phyloP scores from a whole-genome alignment of 2,888 invertebrate species.

The Thysanoteuthis rhombus region DNA sequence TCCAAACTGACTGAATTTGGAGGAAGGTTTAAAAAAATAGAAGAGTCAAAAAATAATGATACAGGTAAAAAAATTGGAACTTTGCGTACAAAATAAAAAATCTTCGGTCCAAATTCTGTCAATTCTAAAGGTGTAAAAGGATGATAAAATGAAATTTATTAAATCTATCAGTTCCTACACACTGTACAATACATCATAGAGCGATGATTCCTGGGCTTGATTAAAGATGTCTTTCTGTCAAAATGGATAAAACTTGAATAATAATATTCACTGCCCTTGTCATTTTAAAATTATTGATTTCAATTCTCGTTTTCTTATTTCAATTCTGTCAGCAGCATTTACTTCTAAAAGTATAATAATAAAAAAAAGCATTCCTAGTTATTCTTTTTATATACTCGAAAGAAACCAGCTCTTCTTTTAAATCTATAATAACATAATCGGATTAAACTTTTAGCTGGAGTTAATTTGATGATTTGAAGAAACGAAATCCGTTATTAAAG shows the following conservation, averaged over 20 bases:
- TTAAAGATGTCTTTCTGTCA: not conserved
- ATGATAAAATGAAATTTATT: too few relatives aligned
- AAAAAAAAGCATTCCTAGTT: not conserved
- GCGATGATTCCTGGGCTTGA: not conserved
- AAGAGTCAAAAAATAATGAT: too few relatives aligned
- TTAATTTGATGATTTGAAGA: not conserved
- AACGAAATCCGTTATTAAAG: not conserved
- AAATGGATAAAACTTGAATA: not conserved
- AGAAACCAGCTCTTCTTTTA: not conserved
- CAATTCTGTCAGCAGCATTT: not conserved
- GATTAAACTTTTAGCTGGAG: constrained; percentile 12
- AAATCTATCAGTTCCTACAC: too few relatives aligned
- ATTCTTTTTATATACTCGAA: not conserved
- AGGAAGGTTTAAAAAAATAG: too few relatives aligned
- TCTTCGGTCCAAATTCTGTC: too few relatives aligned
- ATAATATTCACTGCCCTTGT: not conserved
- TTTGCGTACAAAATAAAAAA: too few relatives aligned
- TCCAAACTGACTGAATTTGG: too few relatives aligned
- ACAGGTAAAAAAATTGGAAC: too few relatives aligned
- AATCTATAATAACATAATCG: not conserved
- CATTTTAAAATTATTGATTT: not conserved
- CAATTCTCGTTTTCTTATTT: not conserved
- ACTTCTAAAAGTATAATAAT: not conserved
- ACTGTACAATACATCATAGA: too few relatives aligned
- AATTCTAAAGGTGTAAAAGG: too few relatives aligned